Evolutionary conservation across 2,797 vertebrate genomes (phyloP).

Genomic region (Miichthys miiuy): DNA sequence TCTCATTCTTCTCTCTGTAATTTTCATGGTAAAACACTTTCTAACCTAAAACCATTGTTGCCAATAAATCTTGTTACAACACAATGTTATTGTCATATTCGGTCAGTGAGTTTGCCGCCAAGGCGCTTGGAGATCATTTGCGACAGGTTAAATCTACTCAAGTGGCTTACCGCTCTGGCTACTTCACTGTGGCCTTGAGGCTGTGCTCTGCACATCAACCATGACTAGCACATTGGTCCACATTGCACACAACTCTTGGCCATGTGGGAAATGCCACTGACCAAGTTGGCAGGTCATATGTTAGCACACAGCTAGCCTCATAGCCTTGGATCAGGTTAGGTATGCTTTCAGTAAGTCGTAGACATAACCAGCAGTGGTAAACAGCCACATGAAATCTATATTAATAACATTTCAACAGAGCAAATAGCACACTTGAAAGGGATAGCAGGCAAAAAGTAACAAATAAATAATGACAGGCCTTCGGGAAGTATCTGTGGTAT

Average conservation of each 20-base stretch:
- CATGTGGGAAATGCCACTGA: constrained; percentile 56
- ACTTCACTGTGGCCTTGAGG: constrained; percentile 40
- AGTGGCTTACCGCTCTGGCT: constrained; percentile 40
- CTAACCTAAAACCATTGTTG: not conserved
- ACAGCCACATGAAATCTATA: constrained; percentile 53
- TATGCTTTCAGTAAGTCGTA: constrained; percentile 49
- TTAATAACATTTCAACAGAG: constrained; percentile 44
- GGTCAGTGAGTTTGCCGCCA: not conserved
- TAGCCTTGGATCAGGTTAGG: constrained; percentile 38
- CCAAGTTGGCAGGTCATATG: constrained; percentile 48
- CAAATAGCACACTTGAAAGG: constrained; percentile 57
- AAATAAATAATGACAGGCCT: constrained; percentile 66
- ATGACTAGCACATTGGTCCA: constrained; percentile 40
- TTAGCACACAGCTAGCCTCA: constrained; percentile 40
- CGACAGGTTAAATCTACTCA: constrained; percentile 28
- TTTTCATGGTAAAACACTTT: not conserved
- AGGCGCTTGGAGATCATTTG: constrained; percentile 23
- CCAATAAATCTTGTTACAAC: constrained; percentile 9
- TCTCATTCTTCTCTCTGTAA: constrained; percentile 11
- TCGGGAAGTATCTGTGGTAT: constrained; percentile 61
- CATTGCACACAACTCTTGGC: constrained; percentile 45
- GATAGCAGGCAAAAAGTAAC: constrained; percentile 51
- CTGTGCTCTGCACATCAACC: constrained; percentile 41
- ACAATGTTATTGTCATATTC: not conserved
- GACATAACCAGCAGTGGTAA: constrained; percentile 51